These are phyloP conservation scores for Perca flavescens DNA, from an alignment of 2,113 vertebrate species.

Conservation along the genomic window DNA sequence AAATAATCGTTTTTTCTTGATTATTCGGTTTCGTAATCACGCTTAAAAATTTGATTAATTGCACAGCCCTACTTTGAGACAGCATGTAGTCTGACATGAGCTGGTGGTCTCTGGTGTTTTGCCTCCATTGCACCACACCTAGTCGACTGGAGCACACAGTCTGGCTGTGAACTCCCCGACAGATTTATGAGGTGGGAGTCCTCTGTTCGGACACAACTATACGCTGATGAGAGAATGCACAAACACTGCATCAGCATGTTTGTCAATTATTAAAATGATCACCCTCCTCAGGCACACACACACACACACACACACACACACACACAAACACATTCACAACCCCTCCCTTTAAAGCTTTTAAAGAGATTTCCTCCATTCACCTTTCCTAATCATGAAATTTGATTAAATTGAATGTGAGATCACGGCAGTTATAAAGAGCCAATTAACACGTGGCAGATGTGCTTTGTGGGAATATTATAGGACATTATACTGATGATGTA, in stretches of 20 bases:
- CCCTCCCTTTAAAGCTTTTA: conserved; percentile 56
- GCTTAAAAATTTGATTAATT: too few species aligned
- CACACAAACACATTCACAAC: conserved; percentile 4
- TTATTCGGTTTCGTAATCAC: too few species aligned
- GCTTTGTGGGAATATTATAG: conserved; percentile 65
- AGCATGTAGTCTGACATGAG: conserved; percentile 10
- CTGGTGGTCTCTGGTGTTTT: conserved; percentile 23
- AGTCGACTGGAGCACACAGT: not conserved
- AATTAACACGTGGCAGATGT: conserved; percentile 70
- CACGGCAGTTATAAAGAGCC: conserved; percentile 56
- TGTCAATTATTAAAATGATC: conserved; percentile 52
- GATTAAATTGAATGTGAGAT: conserved; percentile 71
- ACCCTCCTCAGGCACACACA: not conserved
- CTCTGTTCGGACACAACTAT: conserved; percentile 54
- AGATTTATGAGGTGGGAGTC: conserved; percentile 58
- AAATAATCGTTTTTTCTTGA: too few species aligned
- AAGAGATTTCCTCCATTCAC: conserved; percentile 47
- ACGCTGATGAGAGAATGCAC: conserved; percentile 48
- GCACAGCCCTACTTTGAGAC: not conserved
- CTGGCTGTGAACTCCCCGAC: conserved; percentile 23
- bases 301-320: not conserved
- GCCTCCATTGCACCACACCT: conserved; percentile 16
- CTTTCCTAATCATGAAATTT: conserved; percentile 66
- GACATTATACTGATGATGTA: conserved; percentile 65
- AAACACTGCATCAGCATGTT: conserved; percentile 70